A percentile compares a stretch with the other conserved stretches of the same genome.
phyloP scores from a whole-genome alignment of 1,140 invertebrate species.

The Heliconius congener region DNA sequence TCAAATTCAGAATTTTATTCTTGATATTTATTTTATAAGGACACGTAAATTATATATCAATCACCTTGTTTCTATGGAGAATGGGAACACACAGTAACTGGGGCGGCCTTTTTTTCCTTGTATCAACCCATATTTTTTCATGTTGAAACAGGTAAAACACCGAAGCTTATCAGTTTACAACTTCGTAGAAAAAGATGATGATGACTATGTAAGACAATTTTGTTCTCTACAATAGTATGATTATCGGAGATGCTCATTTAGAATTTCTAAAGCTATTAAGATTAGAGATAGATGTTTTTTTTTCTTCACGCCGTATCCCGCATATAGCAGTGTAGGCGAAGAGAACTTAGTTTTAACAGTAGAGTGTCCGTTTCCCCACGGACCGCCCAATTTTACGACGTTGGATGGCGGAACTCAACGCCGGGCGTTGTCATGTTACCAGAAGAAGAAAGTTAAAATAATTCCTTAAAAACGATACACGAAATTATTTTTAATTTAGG shows the following conservation, averaged over 20 bases:
- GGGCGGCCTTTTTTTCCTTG: conserved; percentile 30
- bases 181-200: conserved; percentile 18
- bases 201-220: neutral
- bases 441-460: too few relatives aligned
- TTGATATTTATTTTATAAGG: too few relatives aligned
- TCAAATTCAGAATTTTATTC: too few relatives aligned
- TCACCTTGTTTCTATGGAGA: conserved; percentile 32
- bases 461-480: too few relatives aligned
- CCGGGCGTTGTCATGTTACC: too few relatives aligned
- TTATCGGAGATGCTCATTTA: neutral
- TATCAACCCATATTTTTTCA: conserved; percentile 10
- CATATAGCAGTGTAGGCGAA: neutral
- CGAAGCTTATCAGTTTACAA: conserved; percentile 22
- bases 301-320: neutral
- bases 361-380: neutral
- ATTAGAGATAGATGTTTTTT: neutral
- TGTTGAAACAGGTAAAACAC: conserved; percentile 24
- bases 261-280: neutral
- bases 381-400: too few relatives aligned
- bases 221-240: neutral
- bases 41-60: neutral
- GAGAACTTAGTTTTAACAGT: neutral
- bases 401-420: neutral
- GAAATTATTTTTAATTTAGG: too few relatives aligned
- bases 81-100: conserved; percentile 31